A percentile compares a stretch with the other conserved stretches of the same genome.
Conservation (phyloP, 1,140 invertebrate species). For the Archegozetes longisetosus region DNA sequence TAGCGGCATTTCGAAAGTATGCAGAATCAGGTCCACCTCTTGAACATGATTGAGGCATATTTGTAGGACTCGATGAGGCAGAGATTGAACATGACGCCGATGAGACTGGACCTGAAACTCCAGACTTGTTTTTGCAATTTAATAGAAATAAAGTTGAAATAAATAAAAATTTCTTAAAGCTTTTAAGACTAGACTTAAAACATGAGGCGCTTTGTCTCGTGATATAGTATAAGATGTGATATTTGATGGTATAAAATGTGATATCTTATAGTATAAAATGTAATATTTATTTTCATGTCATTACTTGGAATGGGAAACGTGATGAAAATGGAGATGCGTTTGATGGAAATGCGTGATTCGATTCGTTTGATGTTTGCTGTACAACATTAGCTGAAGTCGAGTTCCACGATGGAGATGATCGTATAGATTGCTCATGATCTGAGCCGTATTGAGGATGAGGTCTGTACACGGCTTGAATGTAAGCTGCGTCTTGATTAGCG, state of each 20-base stretch:
- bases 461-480: background rate
- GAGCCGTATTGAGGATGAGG: background rate
- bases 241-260: too few species aligned
- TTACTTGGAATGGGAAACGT: constrained; percentile 11
- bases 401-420: background rate
- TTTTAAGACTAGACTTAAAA: too few species aligned
- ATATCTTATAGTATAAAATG: too few species aligned
- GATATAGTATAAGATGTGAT: too few species aligned
- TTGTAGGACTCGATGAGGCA: background rate
- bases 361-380: background rate
- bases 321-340: constrained; percentile 7
- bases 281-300: too few species aligned
- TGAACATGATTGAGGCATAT: background rate
- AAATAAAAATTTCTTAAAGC: too few species aligned
- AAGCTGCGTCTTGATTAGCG: background rate
- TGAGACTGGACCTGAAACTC: background rate
- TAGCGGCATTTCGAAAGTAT: constrained; percentile 3
- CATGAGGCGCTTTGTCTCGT: too few species aligned
- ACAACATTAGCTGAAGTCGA: background rate
- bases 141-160: too few species aligned
- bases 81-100: background rate
- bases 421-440: background rate
- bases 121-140: too few species aligned
- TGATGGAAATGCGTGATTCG: background rate
- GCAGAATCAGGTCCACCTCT: constrained; percentile 4